phyloP scores from a whole-genome alignment of 2,888 invertebrate genomes.

The Drosophila limbata region DNA sequence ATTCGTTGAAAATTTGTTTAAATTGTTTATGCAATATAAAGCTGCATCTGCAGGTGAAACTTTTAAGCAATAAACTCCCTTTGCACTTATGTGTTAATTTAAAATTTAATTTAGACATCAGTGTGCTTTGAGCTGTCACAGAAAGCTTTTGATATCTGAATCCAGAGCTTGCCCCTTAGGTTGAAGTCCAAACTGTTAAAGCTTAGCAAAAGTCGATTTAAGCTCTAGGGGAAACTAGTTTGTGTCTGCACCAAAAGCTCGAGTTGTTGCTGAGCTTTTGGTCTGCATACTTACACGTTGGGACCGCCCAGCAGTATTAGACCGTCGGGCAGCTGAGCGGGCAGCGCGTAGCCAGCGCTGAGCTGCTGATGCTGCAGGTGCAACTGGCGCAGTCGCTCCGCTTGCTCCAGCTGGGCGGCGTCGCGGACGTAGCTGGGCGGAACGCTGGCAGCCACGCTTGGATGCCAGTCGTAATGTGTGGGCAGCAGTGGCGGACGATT shows the following conservation, averaged over 20 bases:
- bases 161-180: not conserved
- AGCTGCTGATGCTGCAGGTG: constrained; percentile 64
- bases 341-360: constrained; percentile 69
- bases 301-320: constrained; percentile 40
- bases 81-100: not conserved
- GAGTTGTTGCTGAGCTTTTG: constrained; percentile 16
- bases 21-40: no score
- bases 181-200: not conserved
- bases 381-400: constrained; percentile 56
- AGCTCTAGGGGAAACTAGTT: not conserved
- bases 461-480: constrained; percentile 72
- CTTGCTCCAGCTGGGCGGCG: constrained; percentile 59
- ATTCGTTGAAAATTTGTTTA: no score
- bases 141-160: not conserved
- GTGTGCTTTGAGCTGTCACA: not conserved
- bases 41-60: not conserved
- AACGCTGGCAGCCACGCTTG: constrained; percentile 61
- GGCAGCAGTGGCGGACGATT: constrained; percentile 66
- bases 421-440: constrained; percentile 69
- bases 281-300: constrained; percentile 35
- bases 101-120: not conserved
- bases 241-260: constrained; percentile 26
- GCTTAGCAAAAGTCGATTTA: not conserved
- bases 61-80: no score
- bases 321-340: constrained; percentile 42